Conservation (phyloP, 1,140 invertebrate species). For the Cyclina sinensis region DNA sequence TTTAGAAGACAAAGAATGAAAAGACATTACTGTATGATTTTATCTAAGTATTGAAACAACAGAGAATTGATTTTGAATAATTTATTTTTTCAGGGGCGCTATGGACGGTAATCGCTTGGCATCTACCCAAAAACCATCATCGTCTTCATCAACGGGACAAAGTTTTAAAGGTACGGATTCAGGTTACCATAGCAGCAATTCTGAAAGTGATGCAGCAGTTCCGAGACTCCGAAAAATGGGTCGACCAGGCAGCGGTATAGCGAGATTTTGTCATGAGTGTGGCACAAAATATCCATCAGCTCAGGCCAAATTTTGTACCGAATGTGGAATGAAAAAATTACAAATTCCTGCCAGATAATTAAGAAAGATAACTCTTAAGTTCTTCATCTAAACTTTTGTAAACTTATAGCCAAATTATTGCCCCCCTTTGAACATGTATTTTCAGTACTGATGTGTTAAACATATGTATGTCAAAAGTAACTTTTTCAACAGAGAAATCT, state of each 20-base stretch:
- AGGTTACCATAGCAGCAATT: constrained; percentile 51
- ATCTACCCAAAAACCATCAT: constrained; percentile 12
- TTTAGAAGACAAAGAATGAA: no score
- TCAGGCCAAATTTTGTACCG: constrained; percentile 46
- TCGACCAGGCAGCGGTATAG: not conserved
- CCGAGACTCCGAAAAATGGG: not conserved
- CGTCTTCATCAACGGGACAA: not conserved
- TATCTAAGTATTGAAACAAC: no score
- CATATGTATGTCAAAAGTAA: no score
- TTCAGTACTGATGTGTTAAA: no score
- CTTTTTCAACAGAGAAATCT: no score
- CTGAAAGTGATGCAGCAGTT: constrained; percentile 29
- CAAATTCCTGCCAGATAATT: not conserved
- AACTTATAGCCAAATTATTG: no score
- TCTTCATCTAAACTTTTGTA: no score
- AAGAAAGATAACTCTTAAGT: constrained; percentile 20
- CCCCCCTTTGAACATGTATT: not conserved
- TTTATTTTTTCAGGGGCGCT: constrained; percentile 48
- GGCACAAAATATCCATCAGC: constrained; percentile 36
- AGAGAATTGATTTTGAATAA: no score
- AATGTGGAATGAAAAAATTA: constrained; percentile 49
- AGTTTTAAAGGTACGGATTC: constrained; percentile 9
- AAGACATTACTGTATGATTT: no score
- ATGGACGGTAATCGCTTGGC: constrained; percentile 25
- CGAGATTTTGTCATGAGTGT: constrained; percentile 59